Conservation (phyloP, 2,113 vertebrate genomes). For the Edolisoma coerulescens region DNA sequence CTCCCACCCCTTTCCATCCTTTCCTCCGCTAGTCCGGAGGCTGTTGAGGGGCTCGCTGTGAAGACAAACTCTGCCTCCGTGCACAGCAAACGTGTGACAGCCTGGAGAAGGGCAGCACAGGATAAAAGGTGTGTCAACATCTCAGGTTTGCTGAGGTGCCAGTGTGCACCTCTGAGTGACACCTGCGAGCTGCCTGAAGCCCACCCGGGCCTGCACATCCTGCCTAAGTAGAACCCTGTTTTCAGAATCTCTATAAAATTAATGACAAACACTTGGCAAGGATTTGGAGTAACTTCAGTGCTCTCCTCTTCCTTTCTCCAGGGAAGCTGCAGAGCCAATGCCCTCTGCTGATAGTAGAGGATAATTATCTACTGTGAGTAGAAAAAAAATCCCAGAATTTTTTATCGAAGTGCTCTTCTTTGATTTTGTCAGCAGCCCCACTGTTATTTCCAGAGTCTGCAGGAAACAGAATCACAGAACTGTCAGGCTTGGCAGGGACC, state of each 20-base stretch:
- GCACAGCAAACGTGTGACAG: accelerated
- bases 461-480: not conserved
- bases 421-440: not conserved
- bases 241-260: not conserved
- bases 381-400: not conserved
- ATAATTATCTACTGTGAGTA: accelerated
- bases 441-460: no score
- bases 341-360: not conserved
- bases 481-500: not conserved
- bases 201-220: not conserved
- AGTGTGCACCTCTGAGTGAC: accelerated
- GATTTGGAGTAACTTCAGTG: not conserved
- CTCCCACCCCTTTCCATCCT: no score
- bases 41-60: accelerated
- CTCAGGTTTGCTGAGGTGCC: no score
- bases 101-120: not conserved
- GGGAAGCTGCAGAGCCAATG: not conserved
- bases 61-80: accelerated
- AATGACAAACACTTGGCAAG: not conserved
- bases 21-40: no score
- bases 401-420: no score
- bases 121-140: no score
- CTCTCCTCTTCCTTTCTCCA: not conserved
- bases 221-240: accelerated
- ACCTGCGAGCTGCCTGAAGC: not conserved